phyloP scores from a whole-genome alignment of 1,140 invertebrate genomes.

The Patella vulgata region DNA sequence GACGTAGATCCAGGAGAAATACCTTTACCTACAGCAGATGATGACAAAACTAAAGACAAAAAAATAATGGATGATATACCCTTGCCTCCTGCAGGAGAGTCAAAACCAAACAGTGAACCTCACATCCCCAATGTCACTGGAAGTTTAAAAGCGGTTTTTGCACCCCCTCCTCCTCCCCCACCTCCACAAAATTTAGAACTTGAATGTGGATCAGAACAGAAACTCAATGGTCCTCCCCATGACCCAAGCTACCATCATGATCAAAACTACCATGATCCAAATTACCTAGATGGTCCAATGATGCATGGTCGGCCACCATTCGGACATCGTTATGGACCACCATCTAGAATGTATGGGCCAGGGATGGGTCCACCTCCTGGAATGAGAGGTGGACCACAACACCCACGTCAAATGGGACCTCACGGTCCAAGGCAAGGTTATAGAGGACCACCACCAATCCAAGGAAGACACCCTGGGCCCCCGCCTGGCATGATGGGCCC shows the following conservation, averaged over 20 bases:
- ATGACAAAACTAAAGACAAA: slow-evolving; percentile 14
- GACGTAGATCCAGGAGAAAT: slow-evolving; percentile 15
- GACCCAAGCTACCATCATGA: background rate
- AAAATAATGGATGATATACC: slow-evolving; percentile 25
- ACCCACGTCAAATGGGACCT: slow-evolving; percentile 8
- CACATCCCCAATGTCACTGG: slow-evolving; percentile 1
- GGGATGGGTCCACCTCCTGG: slow-evolving; percentile 15
- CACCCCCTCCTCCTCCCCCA: slow-evolving; percentile 3
- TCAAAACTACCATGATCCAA: background rate
- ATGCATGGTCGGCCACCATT: slow-evolving; percentile 13
- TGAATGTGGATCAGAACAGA: no score
- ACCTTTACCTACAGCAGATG: background rate
- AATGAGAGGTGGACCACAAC: no score
- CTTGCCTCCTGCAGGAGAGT: slow-evolving; percentile 17
- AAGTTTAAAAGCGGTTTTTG: no score
- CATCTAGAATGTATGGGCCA: no score
- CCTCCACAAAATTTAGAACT: no score
- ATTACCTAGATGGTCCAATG: slow-evolving; percentile 5
- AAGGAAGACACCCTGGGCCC: slow-evolving; percentile 9
- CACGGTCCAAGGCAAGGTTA: slow-evolving; percentile 7
- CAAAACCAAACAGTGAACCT: slow-evolving; percentile 9
- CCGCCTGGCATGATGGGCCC: slow-evolving; percentile 12
- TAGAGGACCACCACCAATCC: slow-evolving; percentile 20
- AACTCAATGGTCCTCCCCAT: no score
- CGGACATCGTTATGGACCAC: slow-evolving; percentile 22